Conservation (phyloP, 2,888 invertebrate genomes). For the Drosophila mulleri region DNA sequence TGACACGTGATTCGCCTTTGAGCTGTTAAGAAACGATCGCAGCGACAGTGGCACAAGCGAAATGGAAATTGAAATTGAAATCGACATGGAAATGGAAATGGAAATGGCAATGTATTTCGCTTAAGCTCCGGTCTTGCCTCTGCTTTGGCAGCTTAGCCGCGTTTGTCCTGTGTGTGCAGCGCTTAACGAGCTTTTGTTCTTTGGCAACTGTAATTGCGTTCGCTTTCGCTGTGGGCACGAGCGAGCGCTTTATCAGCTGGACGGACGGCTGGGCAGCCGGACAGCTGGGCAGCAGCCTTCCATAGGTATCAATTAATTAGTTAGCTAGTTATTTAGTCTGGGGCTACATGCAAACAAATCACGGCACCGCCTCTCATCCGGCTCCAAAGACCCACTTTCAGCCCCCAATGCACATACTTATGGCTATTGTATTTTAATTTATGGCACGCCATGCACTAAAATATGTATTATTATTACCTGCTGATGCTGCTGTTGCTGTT, state of each 20-base stretch:
- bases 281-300: conserved; percentile 31
- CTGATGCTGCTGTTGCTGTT: conserved; percentile 21
- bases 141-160: conserved; percentile 33
- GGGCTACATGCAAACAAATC: conserved; percentile 55
- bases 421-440: conserved; percentile 37
- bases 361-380: conserved; percentile 23
- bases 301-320: conserved; percentile 61
- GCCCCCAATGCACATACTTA: conserved; percentile 4
- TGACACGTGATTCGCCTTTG: conserved; percentile 35
- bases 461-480: conserved; percentile 57
- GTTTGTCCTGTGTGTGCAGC: conserved; percentile 20
- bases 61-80: conserved; percentile 18
- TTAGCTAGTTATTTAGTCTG: conserved; percentile 31
- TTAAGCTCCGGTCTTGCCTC: conserved; percentile 4
- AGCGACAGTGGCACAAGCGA: conserved; percentile 1
- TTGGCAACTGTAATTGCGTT: conserved; percentile 66
- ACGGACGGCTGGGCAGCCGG: conserved; percentile 9
- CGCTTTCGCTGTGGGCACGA: conserved; percentile 37
- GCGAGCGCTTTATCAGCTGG: conserved; percentile 38
- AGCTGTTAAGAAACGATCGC: conserved; percentile 25
- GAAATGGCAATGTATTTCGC: conserved; percentile 3
- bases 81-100: background rate
- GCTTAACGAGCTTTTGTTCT: conserved; percentile 67
- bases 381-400: background rate
- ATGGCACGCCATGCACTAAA: conserved; percentile 49